phyloP scores from a whole-genome alignment of 2,113 vertebrate genomes.

The Ramphastos sulfuratus region DNA sequence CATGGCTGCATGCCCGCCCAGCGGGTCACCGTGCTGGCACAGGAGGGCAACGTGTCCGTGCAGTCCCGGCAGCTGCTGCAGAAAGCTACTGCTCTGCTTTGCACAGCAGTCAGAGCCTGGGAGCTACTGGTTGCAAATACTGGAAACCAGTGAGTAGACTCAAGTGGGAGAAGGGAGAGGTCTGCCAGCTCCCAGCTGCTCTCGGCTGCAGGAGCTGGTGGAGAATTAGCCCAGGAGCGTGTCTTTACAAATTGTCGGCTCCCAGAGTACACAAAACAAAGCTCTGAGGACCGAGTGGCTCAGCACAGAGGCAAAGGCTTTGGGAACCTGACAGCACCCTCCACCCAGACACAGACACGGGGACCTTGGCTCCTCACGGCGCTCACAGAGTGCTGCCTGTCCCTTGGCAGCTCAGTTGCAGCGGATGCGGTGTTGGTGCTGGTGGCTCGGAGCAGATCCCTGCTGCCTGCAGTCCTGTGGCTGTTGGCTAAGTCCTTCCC shows the following conservation, averaged over 20 bases:
- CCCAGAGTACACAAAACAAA: slow-evolving; percentile 22
- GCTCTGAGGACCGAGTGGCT: background rate
- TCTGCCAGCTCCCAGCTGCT: slow-evolving; percentile 43
- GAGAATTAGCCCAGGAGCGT: slow-evolving; percentile 44
- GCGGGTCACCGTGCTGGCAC: accelerated
- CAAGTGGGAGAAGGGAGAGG: slow-evolving; percentile 6
- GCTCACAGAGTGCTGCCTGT: background rate
- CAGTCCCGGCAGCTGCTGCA: background rate
- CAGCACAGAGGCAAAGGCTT: background rate
- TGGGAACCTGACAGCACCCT: background rate
- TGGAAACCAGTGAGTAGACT: background rate
- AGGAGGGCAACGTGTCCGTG: background rate
- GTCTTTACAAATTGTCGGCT: slow-evolving; percentile 33
- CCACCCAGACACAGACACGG: background rate
- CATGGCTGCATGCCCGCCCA: accelerated
- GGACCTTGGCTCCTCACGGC: background rate
- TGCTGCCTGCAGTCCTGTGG: background rate
- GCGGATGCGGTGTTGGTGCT: accelerated
- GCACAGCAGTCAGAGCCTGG: background rate
- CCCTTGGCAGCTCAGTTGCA: accelerated
- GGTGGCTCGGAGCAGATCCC: background rate
- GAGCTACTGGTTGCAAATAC: background rate
- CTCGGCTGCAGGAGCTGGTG: slow-evolving; percentile 12
- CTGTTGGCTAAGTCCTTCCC: background rate
- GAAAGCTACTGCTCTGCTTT: slow-evolving; percentile 32